Base-by-base conservation (phyloP, 2,888 invertebrate species). In the Microdon myrmicae region DNA sequence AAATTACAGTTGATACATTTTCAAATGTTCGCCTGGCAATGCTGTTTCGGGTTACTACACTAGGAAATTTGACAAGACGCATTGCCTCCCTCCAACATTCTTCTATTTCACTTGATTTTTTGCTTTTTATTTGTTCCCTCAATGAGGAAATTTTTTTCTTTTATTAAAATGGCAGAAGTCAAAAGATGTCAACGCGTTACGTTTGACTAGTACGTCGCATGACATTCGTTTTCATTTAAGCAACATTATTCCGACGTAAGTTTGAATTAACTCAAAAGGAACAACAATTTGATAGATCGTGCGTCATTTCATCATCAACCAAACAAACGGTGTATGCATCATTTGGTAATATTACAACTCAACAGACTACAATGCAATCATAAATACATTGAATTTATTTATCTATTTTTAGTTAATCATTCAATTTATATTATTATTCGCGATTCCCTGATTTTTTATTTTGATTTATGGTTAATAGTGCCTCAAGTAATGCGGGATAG, bases 161-260 rank as follows among this genome's bases (percentile, higher is more conserved):
- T 32, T 28, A 26, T 43, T 54, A 60, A 60, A 60, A 60, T 60
- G 60, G 60, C 60, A 55, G 55, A 55, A 54, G 48, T 37, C 45
- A 47, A 16, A 55, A 61, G 39, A 44, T 61, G 60, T 61, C 60
- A 61, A 61, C 60, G 60, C 60, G 48, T 55, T 51, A 59, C 31
- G 34, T 60, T 49, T 43, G 32, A 31, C 38, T 37, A 19, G 19
- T 9, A 34, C 23, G 13, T 23, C 5, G 4, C 14, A 9, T 54
- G 31, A 22, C 31, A 26, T 54, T 45, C 26, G 32, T 31, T 54
- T 38, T 31, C 12, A 32, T 32, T 9, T 38, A 23, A 35, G 17
- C 29, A n/a, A 32, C 13, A 37, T 38, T 26, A 38, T 25, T 20
- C 35, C 9, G 43, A 5, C 14, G 37, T 22, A 19, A 29, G 29